Conservation (phyloP, 2,113 vertebrate genomes). For the Thinocorus orbignyianus region DNA sequence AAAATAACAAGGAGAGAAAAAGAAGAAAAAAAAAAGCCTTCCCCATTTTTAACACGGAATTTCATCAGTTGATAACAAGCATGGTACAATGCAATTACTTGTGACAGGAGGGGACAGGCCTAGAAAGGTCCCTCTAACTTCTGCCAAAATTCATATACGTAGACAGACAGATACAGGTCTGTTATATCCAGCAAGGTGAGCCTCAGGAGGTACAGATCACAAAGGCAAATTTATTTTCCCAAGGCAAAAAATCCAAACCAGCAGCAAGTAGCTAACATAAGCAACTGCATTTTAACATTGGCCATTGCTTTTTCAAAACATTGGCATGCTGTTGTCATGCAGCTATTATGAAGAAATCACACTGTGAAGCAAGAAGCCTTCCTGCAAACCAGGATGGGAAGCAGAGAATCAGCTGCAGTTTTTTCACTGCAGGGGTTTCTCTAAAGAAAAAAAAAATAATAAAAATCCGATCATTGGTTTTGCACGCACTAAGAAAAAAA, state of each 20-base stretch:
- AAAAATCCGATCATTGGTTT: slow-evolving; percentile 53
- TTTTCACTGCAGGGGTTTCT: slow-evolving; percentile 65
- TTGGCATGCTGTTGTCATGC: slow-evolving; percentile 34
- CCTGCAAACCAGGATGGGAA: slow-evolving; percentile 55
- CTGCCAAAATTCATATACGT: not conserved
- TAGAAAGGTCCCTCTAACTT: not conserved
- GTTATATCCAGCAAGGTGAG: not conserved
- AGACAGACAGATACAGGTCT: not conserved
- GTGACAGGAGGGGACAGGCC: not conserved
- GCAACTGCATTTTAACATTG: slow-evolving; percentile 6
- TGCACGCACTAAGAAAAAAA: slow-evolving; percentile 63
- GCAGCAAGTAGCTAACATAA: slow-evolving; percentile 27
- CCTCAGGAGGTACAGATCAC: not conserved
- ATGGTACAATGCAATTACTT: not conserved
- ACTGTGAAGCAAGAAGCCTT: slow-evolving; percentile 69
- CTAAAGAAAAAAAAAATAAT: not conserved
- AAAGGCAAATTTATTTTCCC: slow-evolving; percentile 4
- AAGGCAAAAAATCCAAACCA: not conserved
- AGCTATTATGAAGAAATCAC: slow-evolving; percentile 71
- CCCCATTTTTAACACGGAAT: not conserved
- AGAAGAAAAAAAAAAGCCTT: not conserved
- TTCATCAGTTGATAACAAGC: not conserved
- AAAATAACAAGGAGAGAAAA: not conserved
- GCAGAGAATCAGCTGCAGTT: slow-evolving; percentile 57
- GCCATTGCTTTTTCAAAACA: slow-evolving; percentile 59